Evolutionary conservation across 1,140 invertebrate species (phyloP), one percentile per base, ranked within the genome.

Genomic region (Aphelenchoides besseyi): DNA sequence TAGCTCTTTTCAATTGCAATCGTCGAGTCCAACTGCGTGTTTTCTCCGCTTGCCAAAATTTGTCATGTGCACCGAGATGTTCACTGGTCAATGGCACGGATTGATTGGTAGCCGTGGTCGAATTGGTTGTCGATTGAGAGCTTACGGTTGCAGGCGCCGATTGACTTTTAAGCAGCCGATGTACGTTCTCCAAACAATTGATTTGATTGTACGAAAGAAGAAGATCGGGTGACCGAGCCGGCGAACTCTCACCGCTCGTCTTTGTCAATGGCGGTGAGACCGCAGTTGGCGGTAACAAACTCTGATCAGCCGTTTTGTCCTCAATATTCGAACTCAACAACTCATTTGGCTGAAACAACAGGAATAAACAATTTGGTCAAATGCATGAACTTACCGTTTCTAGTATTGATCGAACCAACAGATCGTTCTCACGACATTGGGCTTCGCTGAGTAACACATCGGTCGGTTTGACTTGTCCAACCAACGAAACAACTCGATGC

Each of bases 401-500:
- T 12, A 36, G 70, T 66, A 3, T 70, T 1, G 5, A 73, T 2
- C 69, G 9, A 18, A 73, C 23, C 67, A 70, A 23, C 16, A 32
- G 30, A 32, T 59, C 55, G 55, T 59, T 5, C 18, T 66, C 26
- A 16, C 63, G 12, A 53, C 63, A 37, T 53, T 66, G 30, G 12
- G 16, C 36, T 2, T 66, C 63, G 30, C 12, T 3, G 28, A 66
- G 32, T n/a, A 37, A 2, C 18, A 35, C 36, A n/a, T 63, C 26
- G 12, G 12, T 30, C 1, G 63, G 63, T 12, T 16, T 29, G 1
- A 37, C 36, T 36, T 66, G 32, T 23, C 36, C 63, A n/a, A 36
- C 63, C 26, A 66, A 18, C 30, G 9, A 26, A 53, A 66, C 48
- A 23, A 96, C 89, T 66, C 89, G 87, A 87, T 96, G 92, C 79